A percentile compares a stretch with the other conserved stretches of the same genome.
These are phyloP conservation scores for Tinea trinotella DNA, from an alignment of 2,888 invertebrate genomes.

Conservation along the genomic window DNA sequence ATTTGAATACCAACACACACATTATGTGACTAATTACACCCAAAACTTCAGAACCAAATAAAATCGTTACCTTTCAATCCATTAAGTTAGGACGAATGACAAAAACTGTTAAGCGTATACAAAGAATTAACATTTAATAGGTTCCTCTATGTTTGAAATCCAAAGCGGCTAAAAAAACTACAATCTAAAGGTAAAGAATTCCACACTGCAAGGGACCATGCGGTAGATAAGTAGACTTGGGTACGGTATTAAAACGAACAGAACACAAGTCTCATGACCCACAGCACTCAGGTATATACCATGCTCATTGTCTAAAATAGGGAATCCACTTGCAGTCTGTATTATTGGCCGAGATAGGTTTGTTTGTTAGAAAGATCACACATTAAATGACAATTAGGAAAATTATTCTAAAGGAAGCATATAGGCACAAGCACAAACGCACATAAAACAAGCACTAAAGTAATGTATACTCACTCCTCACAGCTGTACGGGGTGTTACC, in stretches of 20 bases:
- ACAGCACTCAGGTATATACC: conserved; percentile 23
- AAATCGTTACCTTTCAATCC: conserved; percentile 72
- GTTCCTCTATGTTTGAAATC: conserved; percentile 40
- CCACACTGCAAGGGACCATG: conserved; percentile 67
- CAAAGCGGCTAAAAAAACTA: conserved; percentile 56
- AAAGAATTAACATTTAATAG: conserved; percentile 68
- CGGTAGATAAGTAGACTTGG: conserved; percentile 25
- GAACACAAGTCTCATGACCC: conserved; percentile 46
- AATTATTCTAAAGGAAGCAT: conserved; percentile 55
- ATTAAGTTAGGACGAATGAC: conserved; percentile 61
- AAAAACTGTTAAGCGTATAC: conserved; percentile 67
- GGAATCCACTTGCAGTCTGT: conserved; percentile 64
- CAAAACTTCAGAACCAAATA: conserved; percentile 66
- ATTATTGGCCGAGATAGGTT: conserved; percentile 25
- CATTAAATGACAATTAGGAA: conserved; percentile 46
- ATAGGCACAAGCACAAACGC: conserved; percentile 71
- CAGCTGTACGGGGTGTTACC: conserved; percentile 75
- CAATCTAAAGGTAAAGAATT: conserved; percentile 34
- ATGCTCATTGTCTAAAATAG: no score
- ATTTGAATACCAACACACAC: conserved; percentile 84
- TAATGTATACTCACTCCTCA: conserved; percentile 80
- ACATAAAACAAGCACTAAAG: conserved; percentile 72
- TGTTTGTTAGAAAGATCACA: neutral
- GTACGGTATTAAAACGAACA: conserved; percentile 27
- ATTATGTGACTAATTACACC: conserved; percentile 45